Evolutionary conservation across 2,113 vertebrate genomes (phyloP).

Genomic region (Jacana jacana): DNA sequence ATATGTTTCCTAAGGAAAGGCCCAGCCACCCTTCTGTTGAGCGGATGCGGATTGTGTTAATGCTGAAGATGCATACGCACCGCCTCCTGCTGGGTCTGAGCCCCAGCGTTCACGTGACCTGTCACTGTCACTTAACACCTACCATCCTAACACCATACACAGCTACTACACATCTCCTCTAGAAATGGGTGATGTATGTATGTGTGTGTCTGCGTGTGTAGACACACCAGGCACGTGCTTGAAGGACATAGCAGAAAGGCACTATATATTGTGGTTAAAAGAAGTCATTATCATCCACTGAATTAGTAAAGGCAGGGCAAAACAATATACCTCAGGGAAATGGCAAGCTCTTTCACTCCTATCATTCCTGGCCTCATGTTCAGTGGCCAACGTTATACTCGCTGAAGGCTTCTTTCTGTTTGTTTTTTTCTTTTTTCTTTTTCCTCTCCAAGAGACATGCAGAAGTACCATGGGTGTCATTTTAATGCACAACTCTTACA

Average conservation of each 20-base stretch:
- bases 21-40: constrained; percentile 31
- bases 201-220: neutral
- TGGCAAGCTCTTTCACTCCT: neutral
- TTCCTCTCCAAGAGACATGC: neutral
- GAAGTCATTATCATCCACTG: neutral
- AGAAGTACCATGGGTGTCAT: neutral
- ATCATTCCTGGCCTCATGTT: neutral
- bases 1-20: constrained; percentile 62
- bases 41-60: constrained; percentile 43
- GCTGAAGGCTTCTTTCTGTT: neutral
- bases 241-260: neutral
- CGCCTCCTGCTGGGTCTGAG: constrained; percentile 44
- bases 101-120: constrained; percentile 13
- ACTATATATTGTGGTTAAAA: neutral
- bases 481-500: neutral
- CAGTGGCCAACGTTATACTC: neutral
- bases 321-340: neutral
- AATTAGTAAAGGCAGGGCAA: neutral
- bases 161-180: neutral
- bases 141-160: neutral
- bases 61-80: constrained; percentile 22
- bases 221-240: neutral
- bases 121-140: constrained; percentile 41
- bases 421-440: neutral
- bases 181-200: neutral